Conservation (phyloP, 2,888 invertebrate species). For the Lycaena phlaeas region DNA sequence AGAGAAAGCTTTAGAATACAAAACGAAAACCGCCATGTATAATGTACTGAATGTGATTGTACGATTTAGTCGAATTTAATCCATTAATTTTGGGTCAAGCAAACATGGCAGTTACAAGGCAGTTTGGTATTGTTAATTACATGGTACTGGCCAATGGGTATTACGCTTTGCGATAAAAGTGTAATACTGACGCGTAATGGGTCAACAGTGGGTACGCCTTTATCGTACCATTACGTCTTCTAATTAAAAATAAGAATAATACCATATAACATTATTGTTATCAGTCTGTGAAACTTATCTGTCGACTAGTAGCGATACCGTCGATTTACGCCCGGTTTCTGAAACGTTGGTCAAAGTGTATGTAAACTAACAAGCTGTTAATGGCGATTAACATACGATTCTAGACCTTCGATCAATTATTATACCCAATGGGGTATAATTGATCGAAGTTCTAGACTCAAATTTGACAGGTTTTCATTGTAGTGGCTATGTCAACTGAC, state of each 20-base stretch:
- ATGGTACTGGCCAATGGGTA: constrained; percentile 32
- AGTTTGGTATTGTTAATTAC: constrained; percentile 53
- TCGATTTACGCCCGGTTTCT: too few species aligned
- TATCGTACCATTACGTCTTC: constrained; percentile 31
- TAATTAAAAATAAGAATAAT: constrained; percentile 7
- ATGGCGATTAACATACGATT: too few species aligned
- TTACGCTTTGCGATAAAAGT: constrained; percentile 65
- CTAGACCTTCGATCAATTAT: too few species aligned
- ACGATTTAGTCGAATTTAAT: neutral
- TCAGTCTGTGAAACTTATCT: too few species aligned
- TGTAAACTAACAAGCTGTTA: too few species aligned
- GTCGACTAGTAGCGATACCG: too few species aligned
- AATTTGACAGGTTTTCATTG: too few species aligned
- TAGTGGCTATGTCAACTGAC: too few species aligned
- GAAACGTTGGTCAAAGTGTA: too few species aligned
- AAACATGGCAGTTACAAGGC: constrained; percentile 25
- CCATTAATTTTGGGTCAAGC: constrained; percentile 1
- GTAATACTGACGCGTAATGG: constrained; percentile 47
- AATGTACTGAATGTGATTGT: neutral
- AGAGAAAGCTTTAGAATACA: neutral
- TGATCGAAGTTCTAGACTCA: too few species aligned
- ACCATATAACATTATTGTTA: too few species aligned
- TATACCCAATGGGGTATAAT: too few species aligned
- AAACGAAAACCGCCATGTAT: neutral
- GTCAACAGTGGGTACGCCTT: constrained; percentile 52